Evolutionary conservation across 2,113 vertebrate species (phyloP).

Genomic region (Odocoileus hemionus): DNA sequence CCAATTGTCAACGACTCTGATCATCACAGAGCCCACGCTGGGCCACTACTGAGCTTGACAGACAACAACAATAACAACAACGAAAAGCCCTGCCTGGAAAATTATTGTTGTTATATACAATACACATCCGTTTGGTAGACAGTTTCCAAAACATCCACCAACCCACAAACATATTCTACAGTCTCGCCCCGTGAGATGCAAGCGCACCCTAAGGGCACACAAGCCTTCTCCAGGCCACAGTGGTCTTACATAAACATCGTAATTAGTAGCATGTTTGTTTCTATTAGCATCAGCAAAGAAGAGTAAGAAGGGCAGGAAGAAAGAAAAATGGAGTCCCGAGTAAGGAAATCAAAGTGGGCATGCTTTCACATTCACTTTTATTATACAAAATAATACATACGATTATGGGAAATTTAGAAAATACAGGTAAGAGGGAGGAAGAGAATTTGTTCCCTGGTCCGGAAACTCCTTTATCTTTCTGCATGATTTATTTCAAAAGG

Average conservation of each 20-base stretch:
- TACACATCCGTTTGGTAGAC: conserved; percentile 50
- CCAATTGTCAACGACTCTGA: conserved; percentile 33
- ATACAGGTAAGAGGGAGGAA: background rate
- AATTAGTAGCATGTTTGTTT: conserved; percentile 8
- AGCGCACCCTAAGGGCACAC: background rate
- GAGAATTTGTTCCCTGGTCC: background rate
- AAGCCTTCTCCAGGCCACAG: background rate
- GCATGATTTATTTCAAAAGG: conserved; percentile 10
- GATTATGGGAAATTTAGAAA: background rate
- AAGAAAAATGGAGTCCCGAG: background rate
- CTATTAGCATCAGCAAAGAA: conserved; percentile 14
- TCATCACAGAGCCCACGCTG: background rate
- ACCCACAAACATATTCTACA: conserved; percentile 18
- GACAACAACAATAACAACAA: conserved; percentile 62
- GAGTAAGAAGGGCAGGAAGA: background rate
- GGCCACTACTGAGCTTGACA: conserved; percentile 60
- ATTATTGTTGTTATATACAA: conserved; percentile 69
- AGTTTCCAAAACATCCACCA: conserved; percentile 59
- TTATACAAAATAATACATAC: background rate
- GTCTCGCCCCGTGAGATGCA: conserved; percentile 9
- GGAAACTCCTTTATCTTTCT: background rate
- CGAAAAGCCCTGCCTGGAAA: conserved; percentile 60
- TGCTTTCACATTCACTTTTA: background rate
- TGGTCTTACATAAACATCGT: conserved; percentile 28
- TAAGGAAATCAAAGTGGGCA: background rate